Percentiles rank a stretch among this genome's conserved stretches.
phyloP scores from a whole-genome alignment of 2,113 vertebrate genomes.

The Bos javanicus region DNA sequence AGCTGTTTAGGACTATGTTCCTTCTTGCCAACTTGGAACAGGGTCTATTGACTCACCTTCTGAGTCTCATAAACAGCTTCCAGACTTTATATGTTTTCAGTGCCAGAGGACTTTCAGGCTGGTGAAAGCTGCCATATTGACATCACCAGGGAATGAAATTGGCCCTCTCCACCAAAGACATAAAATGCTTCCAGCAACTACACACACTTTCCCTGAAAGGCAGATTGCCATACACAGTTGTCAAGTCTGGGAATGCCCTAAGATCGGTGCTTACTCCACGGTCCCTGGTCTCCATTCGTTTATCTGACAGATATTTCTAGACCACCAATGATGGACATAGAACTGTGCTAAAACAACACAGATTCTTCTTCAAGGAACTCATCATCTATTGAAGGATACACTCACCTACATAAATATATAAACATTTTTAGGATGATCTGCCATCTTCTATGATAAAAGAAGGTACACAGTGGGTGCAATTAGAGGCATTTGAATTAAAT shows the following conservation, averaged over 20 bases:
- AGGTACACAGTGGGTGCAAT: accelerated
- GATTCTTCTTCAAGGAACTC: not conserved
- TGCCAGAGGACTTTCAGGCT: slow-evolving; percentile 43
- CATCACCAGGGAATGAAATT: slow-evolving; percentile 17
- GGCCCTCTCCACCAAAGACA: not conserved
- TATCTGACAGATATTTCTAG: not conserved
- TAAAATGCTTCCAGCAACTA: not conserved
- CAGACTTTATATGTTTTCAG: slow-evolving; percentile 3
- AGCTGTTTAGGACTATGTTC: not conserved
- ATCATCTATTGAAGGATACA: not conserved
- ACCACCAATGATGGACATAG: not conserved
- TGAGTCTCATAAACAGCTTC: slow-evolving; percentile 43
- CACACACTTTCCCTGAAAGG: not conserved
- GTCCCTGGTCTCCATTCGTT: not conserved
- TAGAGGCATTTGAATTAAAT: not conserved
- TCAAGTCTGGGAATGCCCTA: not conserved
- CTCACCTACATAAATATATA: not conserved
- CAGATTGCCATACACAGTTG: not conserved
- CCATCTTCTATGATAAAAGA: not conserved
- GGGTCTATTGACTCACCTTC: slow-evolving; percentile 64
- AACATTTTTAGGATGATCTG: not conserved
- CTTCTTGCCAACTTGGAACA: slow-evolving; percentile 61
- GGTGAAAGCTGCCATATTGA: slow-evolving; percentile 6
- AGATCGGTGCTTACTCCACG: not conserved
- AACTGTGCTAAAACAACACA: not conserved